A percentile compares a stretch with the other conserved stretches of the same genome.
phyloP scores from a whole-genome alignment of 2,113 vertebrate genomes.

The Danionella cerebrum region DNA sequence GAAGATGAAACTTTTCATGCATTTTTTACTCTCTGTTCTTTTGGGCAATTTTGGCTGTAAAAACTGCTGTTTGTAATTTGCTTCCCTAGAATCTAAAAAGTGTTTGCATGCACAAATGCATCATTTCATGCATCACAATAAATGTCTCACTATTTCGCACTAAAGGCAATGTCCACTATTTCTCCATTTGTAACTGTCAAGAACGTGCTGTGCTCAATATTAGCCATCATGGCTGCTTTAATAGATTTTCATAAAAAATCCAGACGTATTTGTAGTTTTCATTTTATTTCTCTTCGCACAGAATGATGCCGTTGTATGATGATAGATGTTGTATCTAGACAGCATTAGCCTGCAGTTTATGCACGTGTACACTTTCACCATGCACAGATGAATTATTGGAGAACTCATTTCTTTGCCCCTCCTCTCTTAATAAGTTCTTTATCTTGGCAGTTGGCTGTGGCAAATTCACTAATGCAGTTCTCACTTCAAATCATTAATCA shows the following conservation, averaged over 20 bases:
- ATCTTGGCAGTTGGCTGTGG: constrained; percentile 22
- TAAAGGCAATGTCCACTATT: not conserved
- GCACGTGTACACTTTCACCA: not conserved
- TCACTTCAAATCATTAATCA: constrained; percentile 33
- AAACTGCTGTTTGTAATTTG: no score
- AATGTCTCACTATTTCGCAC: not conserved
- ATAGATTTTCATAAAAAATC: not conserved
- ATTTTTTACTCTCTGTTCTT: constrained; percentile 1
- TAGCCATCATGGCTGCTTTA: not conserved
- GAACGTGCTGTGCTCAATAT: not conserved
- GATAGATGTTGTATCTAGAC: not conserved
- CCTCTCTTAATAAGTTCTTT: constrained; percentile 14
- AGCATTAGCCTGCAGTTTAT: not conserved
- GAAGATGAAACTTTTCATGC: not conserved
- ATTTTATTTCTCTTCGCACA: not conserved
- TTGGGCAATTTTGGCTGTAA: not conserved
- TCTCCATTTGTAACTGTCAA: not conserved
- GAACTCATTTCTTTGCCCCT: not conserved
- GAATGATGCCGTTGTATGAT: not conserved
- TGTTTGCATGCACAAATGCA: not conserved
- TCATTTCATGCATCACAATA: not conserved
- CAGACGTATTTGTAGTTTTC: not conserved
- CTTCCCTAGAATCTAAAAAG: no score
- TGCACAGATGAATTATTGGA: constrained; percentile 11
- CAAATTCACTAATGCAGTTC: constrained; percentile 21